A percentile compares a stretch with the other conserved stretches of the same genome.
phyloP scores from a whole-genome alignment of 2,113 vertebrate species.

The Perognathus longimembris region DNA sequence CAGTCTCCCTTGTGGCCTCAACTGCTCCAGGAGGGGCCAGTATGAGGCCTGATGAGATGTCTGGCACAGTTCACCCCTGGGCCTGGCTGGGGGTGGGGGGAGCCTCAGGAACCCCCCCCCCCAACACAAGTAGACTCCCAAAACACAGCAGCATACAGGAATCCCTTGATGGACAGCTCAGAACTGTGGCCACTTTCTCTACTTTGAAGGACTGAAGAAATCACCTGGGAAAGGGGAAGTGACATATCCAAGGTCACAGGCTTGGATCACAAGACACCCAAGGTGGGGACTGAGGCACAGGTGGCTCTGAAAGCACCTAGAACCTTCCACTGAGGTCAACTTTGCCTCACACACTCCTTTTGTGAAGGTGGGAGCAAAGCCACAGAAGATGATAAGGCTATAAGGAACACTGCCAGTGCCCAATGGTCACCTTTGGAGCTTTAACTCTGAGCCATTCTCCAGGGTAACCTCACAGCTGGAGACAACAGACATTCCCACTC shows the following conservation, averaged over 20 bases:
- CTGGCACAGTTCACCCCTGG: background rate
- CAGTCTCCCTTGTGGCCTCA: rapidly evolving
- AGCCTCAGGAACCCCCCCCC: no score
- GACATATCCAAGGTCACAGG: constrained; percentile 17
- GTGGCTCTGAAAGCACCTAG: background rate
- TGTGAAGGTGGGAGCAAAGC: background rate
- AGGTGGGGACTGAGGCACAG: no score
- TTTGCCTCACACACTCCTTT: no score
- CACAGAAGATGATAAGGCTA: no score
- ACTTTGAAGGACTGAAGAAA: background rate
- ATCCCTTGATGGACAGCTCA: no score
- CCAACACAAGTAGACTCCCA: background rate
- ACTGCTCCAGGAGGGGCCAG: background rate
- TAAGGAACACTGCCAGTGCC: background rate
- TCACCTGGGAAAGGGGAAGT: constrained; percentile 28
- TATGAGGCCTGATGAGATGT: background rate
- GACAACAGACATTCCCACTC: no score
- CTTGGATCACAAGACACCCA: no score
- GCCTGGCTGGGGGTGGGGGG: background rate
- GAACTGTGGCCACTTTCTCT: background rate
- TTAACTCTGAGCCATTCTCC: background rate
- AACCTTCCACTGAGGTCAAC: background rate
- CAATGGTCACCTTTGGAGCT: no score
- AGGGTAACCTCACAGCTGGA: no score
- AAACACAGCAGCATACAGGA: background rate